Base-by-base conservation (phyloP, 1,140 invertebrate species). In the Drosophila ficusphila region DNA sequence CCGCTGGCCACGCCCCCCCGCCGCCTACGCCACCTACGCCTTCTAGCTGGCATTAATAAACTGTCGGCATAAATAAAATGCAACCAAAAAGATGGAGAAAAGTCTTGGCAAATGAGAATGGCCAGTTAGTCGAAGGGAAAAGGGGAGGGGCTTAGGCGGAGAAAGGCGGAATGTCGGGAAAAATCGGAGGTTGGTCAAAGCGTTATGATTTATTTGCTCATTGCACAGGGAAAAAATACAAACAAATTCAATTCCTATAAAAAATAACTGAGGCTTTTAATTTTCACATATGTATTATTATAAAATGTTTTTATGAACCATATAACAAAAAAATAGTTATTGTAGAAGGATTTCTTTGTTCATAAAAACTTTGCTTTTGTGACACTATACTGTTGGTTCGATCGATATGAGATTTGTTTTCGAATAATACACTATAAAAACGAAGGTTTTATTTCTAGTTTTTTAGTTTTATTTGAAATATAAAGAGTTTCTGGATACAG, bases 21-120 rank as follows among this genome's bases (percentile, higher is more conserved):
- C 19, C 48, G 25, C 46, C n/a, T 14, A 19, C 47, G 27, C 31
- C 53, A 41, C 73, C 62, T 33, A 47, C 41, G 61, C 33, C 47
- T 34, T 18, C 27, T 21, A 18, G n/a, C 57, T 76, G 79, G 79
- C 79, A 85, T 86, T 86, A 81, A 86, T 86, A 86, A 86, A 86
- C 81, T 86, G 81, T 81, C 82, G 73, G 81, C 82, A 86, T 86
- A 86, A 86, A 86, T 86, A 86, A 86, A 86, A 86, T 65, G 61
- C 76, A 69, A 85, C 79, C 44, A 58, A 56, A 73, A 62, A 31
- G 19, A 6, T 14, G 41, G 14, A 48, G 21, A 29, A 48, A 64
- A 61, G 27, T 65, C 62, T 67, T 67, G 62, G 62, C 60, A 65
- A 67, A 67, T 67, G 62, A 64, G 62, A 65, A 64, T 49, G 18